Percentiles rank a stretch among this genome's conserved stretches.
Conservation (phyloP, 2,113 vertebrate species). For the Tricholaema leucomelas region DNA sequence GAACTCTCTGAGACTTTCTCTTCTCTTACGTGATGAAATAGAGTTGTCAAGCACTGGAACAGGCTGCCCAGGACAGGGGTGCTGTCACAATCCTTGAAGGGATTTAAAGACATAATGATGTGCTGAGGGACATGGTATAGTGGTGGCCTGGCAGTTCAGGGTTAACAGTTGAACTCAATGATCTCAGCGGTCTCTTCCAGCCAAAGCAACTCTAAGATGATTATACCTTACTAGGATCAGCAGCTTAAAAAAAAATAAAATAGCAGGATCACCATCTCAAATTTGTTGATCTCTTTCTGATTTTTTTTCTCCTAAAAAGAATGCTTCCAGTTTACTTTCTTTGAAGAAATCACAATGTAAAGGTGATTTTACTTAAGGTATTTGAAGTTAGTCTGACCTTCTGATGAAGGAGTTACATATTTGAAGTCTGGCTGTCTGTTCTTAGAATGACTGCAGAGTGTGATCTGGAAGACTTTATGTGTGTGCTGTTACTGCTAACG, state of each 20-base stretch:
- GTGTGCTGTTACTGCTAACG: background rate
- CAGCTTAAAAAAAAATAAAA: background rate
- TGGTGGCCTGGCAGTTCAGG: no score
- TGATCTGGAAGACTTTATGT: background rate
- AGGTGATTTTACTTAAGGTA: background rate
- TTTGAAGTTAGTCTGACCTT: background rate
- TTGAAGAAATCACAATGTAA: background rate
- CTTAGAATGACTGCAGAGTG: background rate
- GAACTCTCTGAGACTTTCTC: background rate
- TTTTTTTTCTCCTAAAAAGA: background rate
- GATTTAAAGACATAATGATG: no score
- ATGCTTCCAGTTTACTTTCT: background rate
- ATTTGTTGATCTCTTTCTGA: background rate
- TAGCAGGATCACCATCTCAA: background rate
- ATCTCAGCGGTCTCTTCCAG: no score
- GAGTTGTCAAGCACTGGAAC: no score
- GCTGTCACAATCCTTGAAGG: no score
- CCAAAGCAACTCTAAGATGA: no score
- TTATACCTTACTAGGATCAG: background rate
- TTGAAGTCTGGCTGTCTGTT: background rate
- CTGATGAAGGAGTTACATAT: background rate
- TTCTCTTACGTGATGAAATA: background rate
- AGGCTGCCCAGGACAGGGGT: no score
- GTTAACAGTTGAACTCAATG: no score
- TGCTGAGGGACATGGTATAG: no score